Evolutionary conservation across 2,113 vertebrate species (phyloP).

Genomic region (Thryonomys swinderianus): DNA sequence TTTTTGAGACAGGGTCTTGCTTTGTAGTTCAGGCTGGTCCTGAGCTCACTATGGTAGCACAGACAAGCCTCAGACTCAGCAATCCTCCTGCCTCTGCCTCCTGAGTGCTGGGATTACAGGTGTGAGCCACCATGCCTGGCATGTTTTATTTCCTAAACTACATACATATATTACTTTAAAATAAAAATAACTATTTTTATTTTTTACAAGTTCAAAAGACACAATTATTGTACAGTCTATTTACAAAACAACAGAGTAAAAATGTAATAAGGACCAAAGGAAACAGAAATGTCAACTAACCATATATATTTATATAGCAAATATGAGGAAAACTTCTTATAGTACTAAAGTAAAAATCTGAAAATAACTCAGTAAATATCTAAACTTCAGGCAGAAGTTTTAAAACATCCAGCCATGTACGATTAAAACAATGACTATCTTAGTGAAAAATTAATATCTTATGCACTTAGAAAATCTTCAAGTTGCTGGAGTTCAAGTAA

Average conservation of each 20-base stretch:
- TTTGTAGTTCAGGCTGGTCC: too few species aligned
- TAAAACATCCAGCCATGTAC: neutral
- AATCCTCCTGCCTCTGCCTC: too few species aligned
- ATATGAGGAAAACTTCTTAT: neutral
- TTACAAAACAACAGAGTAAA: constrained; percentile 55
- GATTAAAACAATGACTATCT: constrained; percentile 6
- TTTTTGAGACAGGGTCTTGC: too few species aligned
- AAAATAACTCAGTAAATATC: neutral
- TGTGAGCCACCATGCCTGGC: too few species aligned
- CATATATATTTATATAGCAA: constrained; percentile 32
- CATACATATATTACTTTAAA: constrained; percentile 52
- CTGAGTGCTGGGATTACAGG: too few species aligned
- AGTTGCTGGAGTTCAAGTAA: constrained; percentile 28
- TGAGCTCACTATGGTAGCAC: too few species aligned
- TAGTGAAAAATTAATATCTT: neutral
- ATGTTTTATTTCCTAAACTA: constrained; percentile 63
- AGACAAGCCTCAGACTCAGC: too few species aligned
- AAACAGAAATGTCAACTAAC: neutral
- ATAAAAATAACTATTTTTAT: constrained; percentile 45
- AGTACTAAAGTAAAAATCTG: constrained; percentile 26
- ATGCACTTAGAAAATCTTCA: constrained; percentile 13
- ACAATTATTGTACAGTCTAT: constrained; percentile 77
- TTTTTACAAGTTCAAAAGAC: neutral
- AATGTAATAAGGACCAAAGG: neutral
- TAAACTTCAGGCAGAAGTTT: neutral